Percentiles rank a stretch among this genome's conserved stretches.
These are phyloP conservation scores for Pelodiscus sinensis DNA, from an alignment of 2,113 vertebrate genomes.

Conservation along the genomic window DNA sequence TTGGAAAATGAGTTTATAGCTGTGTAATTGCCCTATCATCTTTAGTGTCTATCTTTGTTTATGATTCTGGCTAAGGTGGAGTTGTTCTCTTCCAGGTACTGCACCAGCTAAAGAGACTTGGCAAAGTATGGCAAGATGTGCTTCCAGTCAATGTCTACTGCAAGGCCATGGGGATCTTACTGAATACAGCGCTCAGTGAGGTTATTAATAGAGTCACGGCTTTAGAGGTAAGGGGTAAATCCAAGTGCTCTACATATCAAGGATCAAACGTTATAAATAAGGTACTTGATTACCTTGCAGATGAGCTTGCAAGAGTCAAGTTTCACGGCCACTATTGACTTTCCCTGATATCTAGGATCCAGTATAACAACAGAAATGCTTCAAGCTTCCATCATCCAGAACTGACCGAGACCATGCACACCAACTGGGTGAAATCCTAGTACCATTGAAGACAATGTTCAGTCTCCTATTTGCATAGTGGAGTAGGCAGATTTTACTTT, in stretches of 20 bases:
- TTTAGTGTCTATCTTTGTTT: not conserved
- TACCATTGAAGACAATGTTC: not conserved
- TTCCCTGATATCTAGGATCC: accelerated
- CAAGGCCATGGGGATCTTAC: slow-evolving; percentile 93
- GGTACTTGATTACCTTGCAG: not conserved
- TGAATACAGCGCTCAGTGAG: slow-evolving; percentile 90
- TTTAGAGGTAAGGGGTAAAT: slow-evolving; percentile 84
- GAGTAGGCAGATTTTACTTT: accelerated
- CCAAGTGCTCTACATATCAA: accelerated
- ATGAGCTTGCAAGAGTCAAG: not conserved
- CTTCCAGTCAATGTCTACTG: slow-evolving; percentile 93
- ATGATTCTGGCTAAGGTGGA: accelerated
- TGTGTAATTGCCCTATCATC: accelerated
- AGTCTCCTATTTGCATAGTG: not conserved
- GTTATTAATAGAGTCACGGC: slow-evolving; percentile 87
- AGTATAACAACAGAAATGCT: accelerated
- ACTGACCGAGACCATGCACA: accelerated
- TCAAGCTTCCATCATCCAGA: accelerated
- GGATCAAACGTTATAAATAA: accelerated
- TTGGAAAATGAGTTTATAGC: not conserved
- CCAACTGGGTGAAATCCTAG: not conserved
- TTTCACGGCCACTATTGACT: not conserved
- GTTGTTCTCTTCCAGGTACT: slow-evolving; percentile 82
- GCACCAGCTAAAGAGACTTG: slow-evolving; percentile 92
- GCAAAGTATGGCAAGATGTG: slow-evolving; percentile 95